These are phyloP conservation scores for Philypnodon macrostomus DNA, from an alignment of 2,797 vertebrate genomes.

Conservation along the genomic window DNA sequence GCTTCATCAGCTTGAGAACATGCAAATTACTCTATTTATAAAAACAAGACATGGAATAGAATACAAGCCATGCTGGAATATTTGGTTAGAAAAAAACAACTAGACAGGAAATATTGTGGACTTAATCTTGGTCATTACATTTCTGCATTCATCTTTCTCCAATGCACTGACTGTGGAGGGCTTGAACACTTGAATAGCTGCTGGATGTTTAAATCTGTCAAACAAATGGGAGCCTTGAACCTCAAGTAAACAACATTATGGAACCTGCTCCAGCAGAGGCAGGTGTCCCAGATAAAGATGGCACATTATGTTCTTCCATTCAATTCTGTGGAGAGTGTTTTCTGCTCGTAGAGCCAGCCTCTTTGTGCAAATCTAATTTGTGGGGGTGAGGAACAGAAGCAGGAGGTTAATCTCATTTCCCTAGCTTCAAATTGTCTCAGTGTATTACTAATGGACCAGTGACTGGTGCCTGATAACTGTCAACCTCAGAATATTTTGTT, in stretches of 20 bases:
- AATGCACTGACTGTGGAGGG: slow-evolving; percentile 10
- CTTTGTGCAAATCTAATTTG: slow-evolving; percentile 70
- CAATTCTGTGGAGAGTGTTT: slow-evolving; percentile 58
- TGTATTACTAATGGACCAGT: slow-evolving; percentile 39
- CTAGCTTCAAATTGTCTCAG: slow-evolving; percentile 36
- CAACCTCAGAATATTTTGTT: neutral
- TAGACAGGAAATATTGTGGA: neutral
- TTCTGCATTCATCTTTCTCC: slow-evolving; percentile 31
- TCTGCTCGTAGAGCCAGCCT: slow-evolving; percentile 48
- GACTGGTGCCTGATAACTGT: slow-evolving; percentile 22
- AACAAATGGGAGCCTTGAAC: slow-evolving; percentile 15
- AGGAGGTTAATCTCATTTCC: slow-evolving; percentile 70
- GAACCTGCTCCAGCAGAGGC: slow-evolving; percentile 47
- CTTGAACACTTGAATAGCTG: slow-evolving; percentile 9
- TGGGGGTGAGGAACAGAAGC: slow-evolving; percentile 56
- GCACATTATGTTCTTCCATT: slow-evolving; percentile 62
- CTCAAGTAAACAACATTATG: slow-evolving; percentile 22
- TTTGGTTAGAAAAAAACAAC: neutral
- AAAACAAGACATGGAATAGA: neutral
- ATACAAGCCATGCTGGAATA: neutral
- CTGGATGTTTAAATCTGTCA: slow-evolving; percentile 18
- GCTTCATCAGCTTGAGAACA: slow-evolving; percentile 4
- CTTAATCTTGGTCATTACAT: no score
- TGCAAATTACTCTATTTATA: slow-evolving; percentile 4
- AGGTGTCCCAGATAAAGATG: slow-evolving; percentile 67